Percentiles rank a stretch among this genome's conserved stretches.
These are phyloP conservation scores for Chelonus insularis DNA, from an alignment of 1,140 invertebrate species.

Conservation along the genomic window DNA sequence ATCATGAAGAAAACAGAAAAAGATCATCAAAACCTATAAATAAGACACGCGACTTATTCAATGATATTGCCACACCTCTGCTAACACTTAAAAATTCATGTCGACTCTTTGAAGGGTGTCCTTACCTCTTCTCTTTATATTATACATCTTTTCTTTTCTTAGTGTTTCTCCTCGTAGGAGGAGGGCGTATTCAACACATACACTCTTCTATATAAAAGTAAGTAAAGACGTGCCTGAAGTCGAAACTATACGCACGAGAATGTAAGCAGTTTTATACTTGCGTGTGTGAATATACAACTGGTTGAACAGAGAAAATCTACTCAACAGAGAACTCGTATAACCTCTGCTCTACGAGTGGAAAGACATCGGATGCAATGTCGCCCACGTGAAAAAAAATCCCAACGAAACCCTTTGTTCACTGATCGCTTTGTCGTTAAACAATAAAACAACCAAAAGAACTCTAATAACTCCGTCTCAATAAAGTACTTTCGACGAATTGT, in stretches of 20 bases:
- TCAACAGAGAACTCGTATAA: not conserved
- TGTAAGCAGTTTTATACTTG: slow-evolving; percentile 16
- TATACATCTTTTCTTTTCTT: slow-evolving; percentile 1
- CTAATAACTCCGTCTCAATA: not conserved
- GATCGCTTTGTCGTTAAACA: slow-evolving; percentile 11
- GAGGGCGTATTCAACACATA: slow-evolving; percentile 10
- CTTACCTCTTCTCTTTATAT: not conserved
- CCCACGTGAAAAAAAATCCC: slow-evolving; percentile 24
- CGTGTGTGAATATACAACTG: slow-evolving; percentile 19
- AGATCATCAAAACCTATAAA: too few relatives aligned
- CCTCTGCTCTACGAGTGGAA: slow-evolving; percentile 3
- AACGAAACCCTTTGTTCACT: slow-evolving; percentile 14
- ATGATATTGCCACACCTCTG: not conserved
- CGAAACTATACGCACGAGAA: slow-evolving; percentile 23
- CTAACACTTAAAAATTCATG: not conserved
- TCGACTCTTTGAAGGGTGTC: not conserved
- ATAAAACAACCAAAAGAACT: slow-evolving; percentile 7
- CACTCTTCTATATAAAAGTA: not conserved
- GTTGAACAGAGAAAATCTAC: not conserved
- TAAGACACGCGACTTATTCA: slow-evolving; percentile 13
- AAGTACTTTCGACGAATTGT: not conserved
- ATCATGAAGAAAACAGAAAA: not conserved
- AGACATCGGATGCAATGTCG: slow-evolving; percentile 17
- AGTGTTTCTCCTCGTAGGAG: slow-evolving; percentile 8
- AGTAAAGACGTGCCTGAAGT: slow-evolving; percentile 16